Evolutionary conservation across 1,140 invertebrate species (phyloP).

Genomic region (Drosophila mojavensis): DNA sequence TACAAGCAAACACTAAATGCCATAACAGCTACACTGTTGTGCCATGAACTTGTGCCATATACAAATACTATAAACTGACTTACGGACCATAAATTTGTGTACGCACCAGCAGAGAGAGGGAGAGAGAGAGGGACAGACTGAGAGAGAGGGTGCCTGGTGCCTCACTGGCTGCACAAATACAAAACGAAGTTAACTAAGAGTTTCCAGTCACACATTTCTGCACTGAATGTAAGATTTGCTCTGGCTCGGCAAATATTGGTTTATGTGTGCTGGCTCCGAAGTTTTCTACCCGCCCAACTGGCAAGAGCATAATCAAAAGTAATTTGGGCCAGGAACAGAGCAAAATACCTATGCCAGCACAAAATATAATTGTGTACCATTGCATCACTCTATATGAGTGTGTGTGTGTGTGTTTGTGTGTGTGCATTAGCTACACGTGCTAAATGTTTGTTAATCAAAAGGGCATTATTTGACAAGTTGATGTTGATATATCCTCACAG

Average conservation of each 20-base stretch:
- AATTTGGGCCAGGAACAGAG: constrained; percentile 57
- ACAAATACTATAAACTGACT: constrained; percentile 76
- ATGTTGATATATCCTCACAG: background rate
- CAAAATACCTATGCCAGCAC: constrained; percentile 27
- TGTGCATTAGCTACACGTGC: constrained; percentile 57
- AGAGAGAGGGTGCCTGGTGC: constrained; percentile 1
- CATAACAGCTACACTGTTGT: constrained; percentile 30
- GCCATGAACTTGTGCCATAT: constrained; percentile 31
- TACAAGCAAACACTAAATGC: constrained; percentile 74
- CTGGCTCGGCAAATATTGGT: background rate
- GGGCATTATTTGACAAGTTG: too few relatives aligned
- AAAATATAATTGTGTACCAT: constrained; percentile 47
- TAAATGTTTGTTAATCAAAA: constrained; percentile 16
- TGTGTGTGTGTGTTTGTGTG: background rate
- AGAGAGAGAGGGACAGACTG: background rate
- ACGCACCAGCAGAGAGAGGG: constrained; percentile 3
- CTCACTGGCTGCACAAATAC: constrained; percentile 15
- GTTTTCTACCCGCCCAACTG: constrained; percentile 27
- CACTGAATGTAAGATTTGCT: background rate
- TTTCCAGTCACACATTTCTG: background rate
- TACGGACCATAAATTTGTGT: constrained; percentile 58
- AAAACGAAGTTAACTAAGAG: background rate
- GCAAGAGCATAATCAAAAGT: constrained; percentile 43
- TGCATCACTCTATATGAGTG: constrained; percentile 10
- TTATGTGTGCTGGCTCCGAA: background rate